Evolutionary conservation across 2,888 invertebrate genomes (phyloP), one percentile per base, ranked within the genome.

Genomic region (Heliconius cydno): DNA sequence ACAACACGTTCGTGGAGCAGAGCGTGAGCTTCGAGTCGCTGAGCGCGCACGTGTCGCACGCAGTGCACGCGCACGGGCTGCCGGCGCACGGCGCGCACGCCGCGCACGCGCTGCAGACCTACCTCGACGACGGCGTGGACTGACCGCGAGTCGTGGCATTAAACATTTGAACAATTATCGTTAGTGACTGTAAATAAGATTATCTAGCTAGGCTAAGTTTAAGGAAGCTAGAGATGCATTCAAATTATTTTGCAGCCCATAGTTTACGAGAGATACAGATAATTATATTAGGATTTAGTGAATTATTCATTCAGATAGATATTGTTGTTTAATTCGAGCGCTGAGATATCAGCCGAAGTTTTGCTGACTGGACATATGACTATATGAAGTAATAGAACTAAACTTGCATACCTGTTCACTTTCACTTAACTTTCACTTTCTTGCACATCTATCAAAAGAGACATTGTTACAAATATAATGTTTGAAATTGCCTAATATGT

Each of bases 141-240:
- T 95, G 94, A 94, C 86, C 86, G n/a, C 86, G 86, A 87, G 87
- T 90, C 88, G 88, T 89, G 87, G 90, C 90, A 88, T 86, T 90
- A 88, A 86, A 88, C 85, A 88, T 87, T 85, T 91, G 92, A 93
- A 93, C 93, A 91, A 92, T 93, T 92, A 90, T 88, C 86, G 88
- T 88, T 91, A 92, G 89, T 91, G 84, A 87, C 88, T 94, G 94
- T 94, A 94, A 88, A 94, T 94, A 94, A 94, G 91, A 94, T 93
- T 92, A 90, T 91, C 86, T 94, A 93, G 89, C 85, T 92, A 93
- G 88, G 65, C 75, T 75, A 93, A 92, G 92, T 87, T 87, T 93
- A 92, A 92, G 85, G 85, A 91, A 91, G 92, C 92, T 94, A 94
- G 93, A 87, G 88, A 88, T 90, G 92, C 92, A 90, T 92, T 91